Evolutionary conservation across 2,888 invertebrate species (phyloP), one percentile per base, ranked within the genome.

Genomic region (Nomada ferruginata): DNA sequence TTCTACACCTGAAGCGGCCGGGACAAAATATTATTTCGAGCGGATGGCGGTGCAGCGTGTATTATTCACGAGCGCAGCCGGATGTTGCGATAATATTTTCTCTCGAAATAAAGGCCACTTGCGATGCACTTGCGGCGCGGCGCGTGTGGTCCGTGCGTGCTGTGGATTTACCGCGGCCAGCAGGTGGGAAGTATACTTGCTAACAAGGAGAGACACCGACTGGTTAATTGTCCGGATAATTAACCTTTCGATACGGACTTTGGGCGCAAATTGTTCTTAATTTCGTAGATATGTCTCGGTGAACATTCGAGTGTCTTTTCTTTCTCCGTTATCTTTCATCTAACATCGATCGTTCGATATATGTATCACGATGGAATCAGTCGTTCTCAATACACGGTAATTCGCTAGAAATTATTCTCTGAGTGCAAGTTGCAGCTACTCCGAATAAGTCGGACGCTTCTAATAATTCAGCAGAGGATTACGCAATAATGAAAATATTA

Each of bases 71-170:
- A 77, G 83, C 84, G 86, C 82, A 53, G 89, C 84, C 79, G 87
- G 88, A 89, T 89, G 90, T 89, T 90, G 89, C 87, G 89, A 91
- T 90, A 91, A 91, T 91, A 91, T 91, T 91, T 91, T 91, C 91
- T 91, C 90, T 90, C 87, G 91, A 91, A 91, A 91, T 91, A 91
- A 89, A 90, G 86, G 89, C 91, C 91, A 90, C 91, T 90, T 89
- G 84, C 84, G 89, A 78, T 80, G 81, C 88, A 84, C 87, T 88
- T 82, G 86, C 80, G 50, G 18, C 70, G 61, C 55, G 64, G n/a
- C 80, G 81, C 82, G 88, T 86, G 88, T 82, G 88, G 88, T 82
- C 86, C 63, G 61, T 71, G 72, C 47, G 15, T 69, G 44, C 52
- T 50, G 81, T n/a, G 26, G 29, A 65, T 20, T 42, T 20, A 13